phyloP scores from a whole-genome alignment of 64 coral and sea anemone genomes.

The Acropora yongei region DNA sequence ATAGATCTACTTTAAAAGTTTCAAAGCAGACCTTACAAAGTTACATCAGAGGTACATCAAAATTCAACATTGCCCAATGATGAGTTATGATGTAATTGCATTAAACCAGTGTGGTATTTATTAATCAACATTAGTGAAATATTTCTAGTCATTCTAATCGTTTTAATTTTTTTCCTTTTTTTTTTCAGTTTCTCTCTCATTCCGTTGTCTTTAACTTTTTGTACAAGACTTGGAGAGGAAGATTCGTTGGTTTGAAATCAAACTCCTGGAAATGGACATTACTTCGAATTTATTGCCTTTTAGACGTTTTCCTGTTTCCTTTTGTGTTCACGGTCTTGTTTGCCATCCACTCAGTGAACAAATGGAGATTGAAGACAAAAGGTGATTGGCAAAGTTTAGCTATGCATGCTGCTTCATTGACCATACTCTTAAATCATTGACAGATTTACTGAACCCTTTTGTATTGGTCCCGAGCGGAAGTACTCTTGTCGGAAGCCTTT shows the following conservation, averaged over 20 bases:
- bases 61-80: no score
- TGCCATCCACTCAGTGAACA: constrained; percentile 1
- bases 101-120: no score
- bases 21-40: no score
- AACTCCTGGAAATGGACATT: constrained; percentile 35
- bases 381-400: neutral
- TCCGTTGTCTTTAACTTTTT: constrained; percentile 29
- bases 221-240: constrained; percentile 30
- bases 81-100: no score
- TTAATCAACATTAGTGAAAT: no score
- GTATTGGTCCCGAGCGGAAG: no score
- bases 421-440: no score
- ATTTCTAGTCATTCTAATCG: neutral
- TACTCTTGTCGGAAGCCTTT: no score
- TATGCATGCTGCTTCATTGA: no score
- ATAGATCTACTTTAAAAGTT: no score
- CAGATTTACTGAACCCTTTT: no score
- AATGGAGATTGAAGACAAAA: constrained; percentile 16
- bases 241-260: constrained; percentile 17
- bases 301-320: constrained; percentile 35
- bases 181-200: constrained; percentile 34
- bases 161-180: neutral
- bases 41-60: no score
- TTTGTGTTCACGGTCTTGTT: constrained; percentile 13
- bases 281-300: neutral